A percentile compares a stretch with the other conserved stretches of the same genome.
phyloP scores from a whole-genome alignment of 1,140 invertebrate species.

The Polyergus mexicanus region DNA sequence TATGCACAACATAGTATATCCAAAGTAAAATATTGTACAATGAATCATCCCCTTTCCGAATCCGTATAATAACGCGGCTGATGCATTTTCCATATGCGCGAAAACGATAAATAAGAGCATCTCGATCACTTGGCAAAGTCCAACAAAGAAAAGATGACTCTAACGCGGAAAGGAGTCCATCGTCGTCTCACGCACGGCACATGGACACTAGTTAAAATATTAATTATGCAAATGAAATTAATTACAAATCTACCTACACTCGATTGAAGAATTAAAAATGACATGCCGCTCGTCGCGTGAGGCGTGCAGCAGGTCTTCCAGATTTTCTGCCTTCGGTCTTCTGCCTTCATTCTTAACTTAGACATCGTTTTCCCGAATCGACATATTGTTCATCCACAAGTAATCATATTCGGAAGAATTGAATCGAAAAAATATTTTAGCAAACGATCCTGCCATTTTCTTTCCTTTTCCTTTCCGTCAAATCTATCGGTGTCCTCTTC shows the following conservation, averaged over 20 bases:
- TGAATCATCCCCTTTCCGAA: constrained; percentile 54
- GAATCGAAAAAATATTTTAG: not conserved
- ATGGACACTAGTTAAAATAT: constrained; percentile 32
- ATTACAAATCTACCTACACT: constrained; percentile 20
- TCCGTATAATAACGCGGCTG: constrained; percentile 16
- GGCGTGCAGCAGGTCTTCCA: not conserved
- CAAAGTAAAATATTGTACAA: constrained; percentile 65
- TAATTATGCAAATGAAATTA: not conserved
- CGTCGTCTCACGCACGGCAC: not conserved
- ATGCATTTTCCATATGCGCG: constrained; percentile 14
- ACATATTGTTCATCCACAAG: not conserved
- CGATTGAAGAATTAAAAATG: not conserved
- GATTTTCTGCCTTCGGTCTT: constrained; percentile 26
- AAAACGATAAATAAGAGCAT: not conserved
- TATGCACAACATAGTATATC: constrained; percentile 71
- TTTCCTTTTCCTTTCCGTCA: not conserved
- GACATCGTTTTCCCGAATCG: not conserved
- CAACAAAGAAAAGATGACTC: not conserved
- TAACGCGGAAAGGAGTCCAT: constrained; percentile 4
- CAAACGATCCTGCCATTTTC: not conserved
- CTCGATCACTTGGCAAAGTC: not conserved
- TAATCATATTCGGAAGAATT: not conserved
- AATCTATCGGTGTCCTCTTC: not conserved
- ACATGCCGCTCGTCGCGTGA: not conserved
- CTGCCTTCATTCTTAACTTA: not conserved